phyloP scores from a whole-genome alignment of 2,113 vertebrate genomes.

The Phalacrocorax pelagicus region DNA sequence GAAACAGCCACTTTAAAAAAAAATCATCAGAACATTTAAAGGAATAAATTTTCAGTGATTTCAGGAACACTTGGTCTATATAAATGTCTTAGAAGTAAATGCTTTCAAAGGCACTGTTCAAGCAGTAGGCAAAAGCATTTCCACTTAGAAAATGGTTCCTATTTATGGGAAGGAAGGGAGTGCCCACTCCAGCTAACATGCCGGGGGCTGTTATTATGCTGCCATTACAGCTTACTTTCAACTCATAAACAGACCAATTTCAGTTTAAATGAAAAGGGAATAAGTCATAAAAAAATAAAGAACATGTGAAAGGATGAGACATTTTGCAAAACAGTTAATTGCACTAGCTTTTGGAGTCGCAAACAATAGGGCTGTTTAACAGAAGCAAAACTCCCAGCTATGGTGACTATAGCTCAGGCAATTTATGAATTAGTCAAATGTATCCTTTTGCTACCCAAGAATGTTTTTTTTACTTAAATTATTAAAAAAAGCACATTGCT shows the following conservation, averaged over 20 bases:
- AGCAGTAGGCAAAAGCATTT: slow-evolving; percentile 6
- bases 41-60: neutral
- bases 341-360: neutral
- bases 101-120: slow-evolving; percentile 4
- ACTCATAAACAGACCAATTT: slow-evolving; percentile 15
- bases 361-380: neutral
- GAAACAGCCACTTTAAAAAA: neutral
- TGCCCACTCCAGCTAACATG: neutral
- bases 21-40: neutral
- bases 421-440: neutral
- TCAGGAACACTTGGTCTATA: neutral
- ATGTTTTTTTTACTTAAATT: neutral
- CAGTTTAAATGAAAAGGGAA: slow-evolving; percentile 14
- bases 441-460: neutral
- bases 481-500: neutral
- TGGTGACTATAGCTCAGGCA: neutral
- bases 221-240: slow-evolving; percentile 3
- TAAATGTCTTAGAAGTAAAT: neutral
- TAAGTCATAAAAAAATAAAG: neutral
- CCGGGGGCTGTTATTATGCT: neutral
- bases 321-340: neutral
- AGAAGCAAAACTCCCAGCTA: neutral
- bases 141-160: slow-evolving; percentile 14
- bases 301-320: neutral
- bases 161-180: slow-evolving; percentile 38